Conservation (phyloP, 2,888 invertebrate genomes). For the Carcina quercana region DNA sequence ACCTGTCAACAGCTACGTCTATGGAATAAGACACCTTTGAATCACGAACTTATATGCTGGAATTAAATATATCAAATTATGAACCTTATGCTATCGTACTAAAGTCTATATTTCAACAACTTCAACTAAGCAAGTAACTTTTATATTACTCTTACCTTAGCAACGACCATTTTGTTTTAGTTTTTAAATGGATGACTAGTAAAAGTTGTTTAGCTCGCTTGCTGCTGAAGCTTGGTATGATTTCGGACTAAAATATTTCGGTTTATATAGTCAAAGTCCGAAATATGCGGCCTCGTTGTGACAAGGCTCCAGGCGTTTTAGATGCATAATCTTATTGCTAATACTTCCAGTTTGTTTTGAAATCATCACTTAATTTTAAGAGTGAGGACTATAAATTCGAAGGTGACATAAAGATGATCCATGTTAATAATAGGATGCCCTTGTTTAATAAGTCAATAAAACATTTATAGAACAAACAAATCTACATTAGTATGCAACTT, state of each 20-base stretch:
- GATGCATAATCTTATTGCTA: conserved; percentile 29
- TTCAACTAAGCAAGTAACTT: no score
- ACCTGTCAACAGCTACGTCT: no score
- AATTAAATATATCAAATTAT: no score
- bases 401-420: conserved; percentile 12
- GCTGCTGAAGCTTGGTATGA: conserved; percentile 31
- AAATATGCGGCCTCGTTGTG: conserved; percentile 38
- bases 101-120: no score
- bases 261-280: conserved; percentile 46
- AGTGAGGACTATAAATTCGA: conserved; percentile 17
- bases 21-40: no score
- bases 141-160: conserved; percentile 36
- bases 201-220: conserved; percentile 13
- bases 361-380: conserved; percentile 28
- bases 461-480: no score
- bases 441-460: background rate
- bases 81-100: no score
- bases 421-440: no score
- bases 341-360: conserved; percentile 25
- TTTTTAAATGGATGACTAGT: no score
- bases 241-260: conserved; percentile 29
- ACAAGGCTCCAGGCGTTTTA: conserved; percentile 36
- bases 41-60: no score
- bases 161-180: conserved; percentile 22
- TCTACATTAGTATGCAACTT: no score